Percentiles rank a stretch among this genome's conserved stretches.
These are phyloP conservation scores for Drosophila watanabei DNA, from an alignment of 1,140 invertebrate species.

Conservation along the genomic window DNA sequence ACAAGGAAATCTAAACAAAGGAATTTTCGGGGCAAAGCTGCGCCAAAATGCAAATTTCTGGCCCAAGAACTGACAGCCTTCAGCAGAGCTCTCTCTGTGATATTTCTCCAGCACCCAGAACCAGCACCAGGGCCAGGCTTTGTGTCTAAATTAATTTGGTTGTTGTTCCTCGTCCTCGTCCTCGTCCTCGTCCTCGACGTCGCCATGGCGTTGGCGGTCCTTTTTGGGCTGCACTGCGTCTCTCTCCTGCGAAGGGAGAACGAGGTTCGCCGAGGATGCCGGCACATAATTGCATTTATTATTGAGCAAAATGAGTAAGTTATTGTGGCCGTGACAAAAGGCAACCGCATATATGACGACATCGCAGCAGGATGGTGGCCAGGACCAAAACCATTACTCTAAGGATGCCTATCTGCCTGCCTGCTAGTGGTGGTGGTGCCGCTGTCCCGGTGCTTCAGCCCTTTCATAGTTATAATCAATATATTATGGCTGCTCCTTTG, in stretches of 20 bases:
- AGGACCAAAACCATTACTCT: constrained; percentile 14
- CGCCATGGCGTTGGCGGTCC: constrained; percentile 43
- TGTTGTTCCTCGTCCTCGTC: constrained; percentile 66
- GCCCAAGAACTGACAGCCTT: constrained; percentile 47
- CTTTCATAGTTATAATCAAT: constrained; percentile 79
- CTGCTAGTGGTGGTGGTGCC: too few species aligned
- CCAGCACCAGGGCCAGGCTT: constrained; percentile 39
- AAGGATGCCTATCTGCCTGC: constrained; percentile 28
- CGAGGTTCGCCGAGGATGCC: constrained; percentile 24
- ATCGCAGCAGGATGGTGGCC: constrained; percentile 32
- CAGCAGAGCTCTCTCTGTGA: neutral
- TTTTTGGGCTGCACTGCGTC: constrained; percentile 44
- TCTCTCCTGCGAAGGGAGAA: constrained; percentile 14
- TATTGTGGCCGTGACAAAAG: constrained; percentile 81
- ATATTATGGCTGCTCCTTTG: constrained; percentile 72
- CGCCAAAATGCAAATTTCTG: constrained; percentile 81
- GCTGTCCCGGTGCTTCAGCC: constrained; percentile 16
- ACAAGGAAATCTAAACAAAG: constrained; percentile 82
- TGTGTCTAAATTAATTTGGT: constrained; percentile 84
- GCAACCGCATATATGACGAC: constrained; percentile 75
- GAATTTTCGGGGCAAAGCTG: constrained; percentile 56
- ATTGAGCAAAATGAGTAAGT: constrained; percentile 84
- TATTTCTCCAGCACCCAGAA: constrained; percentile 7
- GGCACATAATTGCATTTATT: constrained; percentile 84
- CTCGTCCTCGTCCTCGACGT: constrained; percentile 59